A percentile compares a stretch with the other conserved stretches of the same genome.
phyloP scores from a whole-genome alignment of 1,140 invertebrate genomes.

The Pseudomyrmex concolor region DNA sequence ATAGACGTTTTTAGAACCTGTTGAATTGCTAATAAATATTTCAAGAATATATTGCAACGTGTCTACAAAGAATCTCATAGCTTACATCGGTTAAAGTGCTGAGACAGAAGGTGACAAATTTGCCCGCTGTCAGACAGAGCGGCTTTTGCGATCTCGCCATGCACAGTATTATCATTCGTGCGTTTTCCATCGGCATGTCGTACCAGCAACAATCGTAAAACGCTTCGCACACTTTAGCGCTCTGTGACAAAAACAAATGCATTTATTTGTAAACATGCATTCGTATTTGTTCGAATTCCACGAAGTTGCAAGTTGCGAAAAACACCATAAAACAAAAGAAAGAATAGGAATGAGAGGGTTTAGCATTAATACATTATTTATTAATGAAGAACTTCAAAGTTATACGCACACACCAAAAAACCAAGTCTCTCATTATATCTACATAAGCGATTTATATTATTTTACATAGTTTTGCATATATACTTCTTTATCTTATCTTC shows the following conservation, averaged over 20 bases:
- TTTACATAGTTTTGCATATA: no score
- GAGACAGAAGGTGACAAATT: constrained; percentile 68
- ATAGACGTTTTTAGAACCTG: constrained; percentile 68
- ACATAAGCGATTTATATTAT: no score
- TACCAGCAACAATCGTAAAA: constrained; percentile 70
- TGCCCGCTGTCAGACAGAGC: constrained; percentile 69
- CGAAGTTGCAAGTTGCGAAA: no score
- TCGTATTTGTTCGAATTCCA: no score
- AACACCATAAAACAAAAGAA: no score
- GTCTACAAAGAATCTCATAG: background rate
- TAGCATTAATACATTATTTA: no score
- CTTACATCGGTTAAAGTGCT: constrained; percentile 68
- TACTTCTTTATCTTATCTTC: no score
- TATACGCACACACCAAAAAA: no score
- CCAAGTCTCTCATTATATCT: no score
- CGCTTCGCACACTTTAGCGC: constrained; percentile 62
- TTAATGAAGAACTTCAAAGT: no score
- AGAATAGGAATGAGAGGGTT: no score
- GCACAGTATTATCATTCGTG: constrained; percentile 64
- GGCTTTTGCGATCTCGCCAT: constrained; percentile 71
- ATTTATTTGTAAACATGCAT: background rate
- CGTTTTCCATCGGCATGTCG: constrained; percentile 57
- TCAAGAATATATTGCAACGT: background rate
- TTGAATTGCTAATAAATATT: no score
- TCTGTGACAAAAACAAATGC: constrained; percentile 45